Evolutionary conservation across 2,888 invertebrate genomes (phyloP), one percentile per base, ranked within the genome.

Genomic region (Eristalis tenax): DNA sequence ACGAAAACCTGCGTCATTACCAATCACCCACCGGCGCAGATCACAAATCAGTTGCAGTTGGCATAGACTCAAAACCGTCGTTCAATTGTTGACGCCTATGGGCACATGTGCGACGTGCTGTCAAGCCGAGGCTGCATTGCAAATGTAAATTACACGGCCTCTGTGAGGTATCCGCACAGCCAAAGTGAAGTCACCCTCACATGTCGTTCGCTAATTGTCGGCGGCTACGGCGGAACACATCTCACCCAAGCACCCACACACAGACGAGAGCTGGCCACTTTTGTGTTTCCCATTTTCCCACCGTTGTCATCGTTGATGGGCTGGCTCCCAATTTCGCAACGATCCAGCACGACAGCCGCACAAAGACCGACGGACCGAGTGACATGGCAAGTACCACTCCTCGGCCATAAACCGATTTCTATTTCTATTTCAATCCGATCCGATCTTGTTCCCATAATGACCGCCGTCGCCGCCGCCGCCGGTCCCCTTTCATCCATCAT

Each of bases 381-480:
- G 57, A 57, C 57, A 57, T 11, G 22, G 22, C 22, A 22, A 23
- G 23, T 13, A 59, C 59, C 59, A 59, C 59, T 59, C 59, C 59
- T 59, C 59, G 23, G 57, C 38, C 32, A 69, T 70, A 64, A 80
- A 79, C 43, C 76, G 23, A 40, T 69, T 71, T 76, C 73, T 57
- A 40, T 69, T 71, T 76, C 73, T 57, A 73, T 80, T 38, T 28
- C 50, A 18, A 50, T 50, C 43, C 43, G 84, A 84, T 84, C 50
- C n/a, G 59, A 84, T 84, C 76, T 84, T 71, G 38, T 61, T 81
- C 76, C 68, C 76, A 85, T 81, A 85, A 81, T 69, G 69, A 69
- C 77, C 77, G 73, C 68, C 84, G 71, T 15, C 43, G 43, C 6
- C 4, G 43, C 3, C 50, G 59, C 40, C 35, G 38, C 15, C 15